Base-by-base conservation (phyloP, 2,888 invertebrate species). In the Eupithecia subfuscata region DNA sequence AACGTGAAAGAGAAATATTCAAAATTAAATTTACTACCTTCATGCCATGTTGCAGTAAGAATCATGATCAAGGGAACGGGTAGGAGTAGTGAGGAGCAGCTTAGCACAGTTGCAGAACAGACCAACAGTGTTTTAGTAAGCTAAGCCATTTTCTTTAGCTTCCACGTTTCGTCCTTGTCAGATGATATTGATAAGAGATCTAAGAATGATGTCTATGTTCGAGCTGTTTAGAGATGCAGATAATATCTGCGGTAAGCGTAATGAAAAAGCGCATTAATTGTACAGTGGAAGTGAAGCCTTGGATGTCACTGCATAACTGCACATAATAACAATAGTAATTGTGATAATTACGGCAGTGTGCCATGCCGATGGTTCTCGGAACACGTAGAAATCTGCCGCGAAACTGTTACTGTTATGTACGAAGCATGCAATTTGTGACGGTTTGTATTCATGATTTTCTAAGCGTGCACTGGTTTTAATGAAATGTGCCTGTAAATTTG, bases 291-390 rank as follows among this genome's bases (percentile, higher is more conserved):
- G 69, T 64, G 18, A 64, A 71, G 71, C 69, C 64, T 14, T 37
- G 67, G 83, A 81, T 84, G 84, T 85, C 87, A 84, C 81, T 76
- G 79, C 84, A 82, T 83, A 80, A 83, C 85, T 82, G 84, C 82
- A 83, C 82, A 82, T 85, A 83, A 87, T 86, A 83, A 85, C 84
- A 83, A 84, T 84, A 78, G 82, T 84, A 86, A 86, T 88, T 85
- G 83, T 84, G 73, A 84, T 82, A 88, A 89, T 88, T 87, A 85
- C 79, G 78, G 79, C 82, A 79, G 77, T 16, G 71, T 48, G 69
- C 82, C 81, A 81, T 81, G 81, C 73, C 74, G 80, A 79, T 78
- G 82, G 71, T 88, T 87, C 87, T 86, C 70, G 79, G 87, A 86
- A 89, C 75, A 81, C 78, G 76, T 84, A 82, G 80, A 84, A 85